Conservation (phyloP, 2,888 invertebrate genomes). For the Lycaena phlaeas region DNA sequence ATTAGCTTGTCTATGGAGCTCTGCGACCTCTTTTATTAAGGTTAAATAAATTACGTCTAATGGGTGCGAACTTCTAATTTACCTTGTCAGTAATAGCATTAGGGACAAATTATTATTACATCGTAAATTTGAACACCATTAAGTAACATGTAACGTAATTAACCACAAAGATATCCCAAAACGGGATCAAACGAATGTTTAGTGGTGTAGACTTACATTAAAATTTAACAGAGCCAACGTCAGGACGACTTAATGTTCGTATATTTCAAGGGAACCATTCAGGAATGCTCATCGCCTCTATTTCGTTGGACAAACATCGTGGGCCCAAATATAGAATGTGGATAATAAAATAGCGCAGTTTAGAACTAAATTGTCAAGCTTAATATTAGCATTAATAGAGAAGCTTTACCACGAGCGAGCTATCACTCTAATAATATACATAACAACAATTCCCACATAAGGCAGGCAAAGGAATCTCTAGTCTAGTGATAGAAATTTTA, state of each 20-base stretch:
- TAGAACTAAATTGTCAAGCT: too few species aligned
- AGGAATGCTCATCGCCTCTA: constrained; percentile 22
- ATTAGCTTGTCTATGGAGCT: neutral
- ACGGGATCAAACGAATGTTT: constrained; percentile 15
- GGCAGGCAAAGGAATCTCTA: too few species aligned
- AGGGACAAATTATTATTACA: constrained; percentile 3
- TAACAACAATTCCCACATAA: too few species aligned
- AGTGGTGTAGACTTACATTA: constrained; percentile 12
- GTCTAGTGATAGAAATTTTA: too few species aligned
- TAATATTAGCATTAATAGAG: too few species aligned
- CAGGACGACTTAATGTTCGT: constrained; percentile 9
- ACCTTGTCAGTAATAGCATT: constrained; percentile 3
- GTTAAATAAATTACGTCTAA: constrained; percentile 60
- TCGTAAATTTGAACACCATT: constrained; percentile 5
- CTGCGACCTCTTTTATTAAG: constrained; percentile 40
- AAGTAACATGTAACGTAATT: constrained; percentile 8
- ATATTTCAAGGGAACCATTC: constrained; percentile 34
- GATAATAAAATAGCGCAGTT: neutral
- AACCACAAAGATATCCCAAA: constrained; percentile 13
- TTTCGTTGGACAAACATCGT: constrained; percentile 8
- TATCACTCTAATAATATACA: too few species aligned
- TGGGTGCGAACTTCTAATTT: constrained; percentile 7
- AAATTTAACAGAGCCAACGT: constrained; percentile 19
- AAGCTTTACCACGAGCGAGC: too few species aligned
- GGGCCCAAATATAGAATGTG: neutral